Base-by-base conservation (phyloP, 2,797 vertebrate species). In the Eutrigla gurnardus region DNA sequence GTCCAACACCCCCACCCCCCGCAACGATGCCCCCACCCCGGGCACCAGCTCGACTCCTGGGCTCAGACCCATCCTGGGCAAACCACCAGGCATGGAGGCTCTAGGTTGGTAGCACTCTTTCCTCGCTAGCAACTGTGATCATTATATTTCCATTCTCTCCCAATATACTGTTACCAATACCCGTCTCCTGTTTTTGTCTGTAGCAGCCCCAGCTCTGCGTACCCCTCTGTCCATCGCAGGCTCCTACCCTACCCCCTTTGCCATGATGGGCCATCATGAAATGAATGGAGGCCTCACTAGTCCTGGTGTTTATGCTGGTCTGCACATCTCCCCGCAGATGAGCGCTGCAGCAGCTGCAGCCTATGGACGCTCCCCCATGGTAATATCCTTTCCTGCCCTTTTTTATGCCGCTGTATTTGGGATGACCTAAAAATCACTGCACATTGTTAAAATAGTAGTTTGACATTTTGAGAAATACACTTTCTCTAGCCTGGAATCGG, bases 271-370 rank as follows among this genome's bases (percentile, higher is more conserved):
- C 18, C 98, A 99, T 78, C 96, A 98, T 75, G 97, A 97, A 75
- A 98, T 99, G 94, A 98, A 99, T 0, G 97, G 97, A 39, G 96
- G 97, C 67, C 94, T 99, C 88, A 97, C 97, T 54, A 99, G 96
- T 79, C 97, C 97, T 2, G 96, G 98, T 65, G 97, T 98, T 49
- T 99, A 99, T 9, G 98, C 97, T 0, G 96, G 98, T 65, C 95
- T 99, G 2, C 98, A 99, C 92, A 98, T 99, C 91, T 98, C 98
- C 18, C 98, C 98, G 4, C 98, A 99, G 87, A 99, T 99, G 97
- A 99, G 97, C 0, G 97, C 95, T 0, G 97, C 97, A 0, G 98
- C 97, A 0, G 97, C 96, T 0, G 98, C 97, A 0, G 97, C 97
- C 58, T 99, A 99, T 0, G 97, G 97, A 47, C 95, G 98, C 70